Percentiles rank a stretch among this genome's conserved stretches.
Conservation (phyloP, 2,888 invertebrate species). For the Eucriotettix oculatus region DNA sequence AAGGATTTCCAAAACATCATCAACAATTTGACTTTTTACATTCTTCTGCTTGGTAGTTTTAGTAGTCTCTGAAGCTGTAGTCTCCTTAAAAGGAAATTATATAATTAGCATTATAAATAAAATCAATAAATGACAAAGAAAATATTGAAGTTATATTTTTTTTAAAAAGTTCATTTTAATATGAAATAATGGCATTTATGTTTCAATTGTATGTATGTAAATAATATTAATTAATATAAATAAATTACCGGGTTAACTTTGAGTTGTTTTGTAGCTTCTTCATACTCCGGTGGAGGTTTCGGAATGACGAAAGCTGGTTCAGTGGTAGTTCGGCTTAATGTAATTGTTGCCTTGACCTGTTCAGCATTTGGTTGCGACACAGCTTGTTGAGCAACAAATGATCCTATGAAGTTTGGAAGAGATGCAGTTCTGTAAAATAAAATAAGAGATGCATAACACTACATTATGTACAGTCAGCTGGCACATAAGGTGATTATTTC, state of each 20-base stretch:
- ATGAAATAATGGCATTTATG: no score
- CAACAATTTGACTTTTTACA: conserved; percentile 63
- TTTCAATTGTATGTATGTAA: neutral
- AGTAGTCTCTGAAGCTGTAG: no score
- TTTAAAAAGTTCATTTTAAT: no score
- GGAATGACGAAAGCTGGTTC: conserved; percentile 18
- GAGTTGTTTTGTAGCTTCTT: conserved; percentile 47
- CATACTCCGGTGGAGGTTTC: conserved; percentile 48
- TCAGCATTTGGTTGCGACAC: neutral
- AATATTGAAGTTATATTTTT: no score
- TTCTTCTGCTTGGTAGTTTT: conserved; percentile 8
- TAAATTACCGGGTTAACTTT: conserved; percentile 23
- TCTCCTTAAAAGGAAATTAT: no score
- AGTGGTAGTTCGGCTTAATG: conserved; percentile 23
- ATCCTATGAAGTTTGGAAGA: conserved; percentile 39
- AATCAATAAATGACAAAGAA: no score
- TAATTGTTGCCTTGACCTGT: neutral
- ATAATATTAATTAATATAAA: neutral
- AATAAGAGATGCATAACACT: neutral
- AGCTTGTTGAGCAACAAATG: conserved; percentile 14
- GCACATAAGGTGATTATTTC: no score
- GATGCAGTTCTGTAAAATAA: conserved; percentile 28
- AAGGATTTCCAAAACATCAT: conserved; percentile 84
- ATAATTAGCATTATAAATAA: no score
- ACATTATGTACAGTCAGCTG: no score